phyloP scores from a whole-genome alignment of 2,113 vertebrate genomes.

The Myotis lucifugus region DNA sequence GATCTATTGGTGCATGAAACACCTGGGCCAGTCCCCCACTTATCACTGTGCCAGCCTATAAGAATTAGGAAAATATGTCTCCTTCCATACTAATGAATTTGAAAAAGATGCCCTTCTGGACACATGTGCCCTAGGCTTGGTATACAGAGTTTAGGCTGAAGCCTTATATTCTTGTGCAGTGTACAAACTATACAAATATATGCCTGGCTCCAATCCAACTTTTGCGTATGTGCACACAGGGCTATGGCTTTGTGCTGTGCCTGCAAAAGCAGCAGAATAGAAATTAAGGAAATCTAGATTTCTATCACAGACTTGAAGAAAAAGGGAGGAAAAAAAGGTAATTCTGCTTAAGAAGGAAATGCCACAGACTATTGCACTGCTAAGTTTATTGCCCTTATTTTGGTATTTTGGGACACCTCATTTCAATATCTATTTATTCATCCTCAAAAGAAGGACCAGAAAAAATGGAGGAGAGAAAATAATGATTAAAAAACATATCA shows the following conservation, averaged over 20 bases:
- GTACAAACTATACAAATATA: not conserved
- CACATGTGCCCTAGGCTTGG: not conserved
- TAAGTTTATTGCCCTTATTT: not conserved
- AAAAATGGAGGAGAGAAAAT: not conserved
- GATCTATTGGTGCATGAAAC: not conserved
- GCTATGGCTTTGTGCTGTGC: not conserved
- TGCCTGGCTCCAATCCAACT: not conserved
- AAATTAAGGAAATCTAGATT: not conserved
- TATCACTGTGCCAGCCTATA: not conserved
- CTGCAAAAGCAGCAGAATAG: slow-evolving; percentile 21
- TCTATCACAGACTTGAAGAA: not conserved
- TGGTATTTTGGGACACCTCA: not conserved
- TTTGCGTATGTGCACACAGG: not conserved
- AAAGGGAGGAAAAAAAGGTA: not conserved
- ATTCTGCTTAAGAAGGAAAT: not conserved
- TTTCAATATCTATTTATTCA: not conserved
- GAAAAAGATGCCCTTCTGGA: not conserved
- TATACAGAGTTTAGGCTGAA: not conserved
- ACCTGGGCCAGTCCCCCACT: not conserved
- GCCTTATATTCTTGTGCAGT: not conserved
- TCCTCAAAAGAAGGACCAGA: not conserved
- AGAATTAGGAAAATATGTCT: slow-evolving; percentile 1
- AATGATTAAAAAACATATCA: not conserved
- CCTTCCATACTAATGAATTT: not conserved
- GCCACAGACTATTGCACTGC: not conserved